Evolutionary conservation across 2,113 vertebrate genomes (phyloP).

Genomic region (Dromiciops gliroides): DNA sequence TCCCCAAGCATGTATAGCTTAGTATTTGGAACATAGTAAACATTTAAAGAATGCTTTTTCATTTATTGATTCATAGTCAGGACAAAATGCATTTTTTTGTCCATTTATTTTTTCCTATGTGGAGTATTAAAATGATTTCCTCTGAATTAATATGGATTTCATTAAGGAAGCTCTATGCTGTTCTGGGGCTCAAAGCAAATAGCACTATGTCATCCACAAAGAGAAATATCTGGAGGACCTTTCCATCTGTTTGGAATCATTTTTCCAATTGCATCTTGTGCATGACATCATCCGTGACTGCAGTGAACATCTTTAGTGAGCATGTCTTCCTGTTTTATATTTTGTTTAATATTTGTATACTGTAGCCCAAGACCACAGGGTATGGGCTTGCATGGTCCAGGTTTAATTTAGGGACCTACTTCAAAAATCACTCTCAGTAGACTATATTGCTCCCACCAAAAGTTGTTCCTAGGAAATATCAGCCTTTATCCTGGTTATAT

Average conservation of each 20-base stretch:
- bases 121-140: neutral
- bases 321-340: neutral
- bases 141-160: neutral
- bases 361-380: neutral
- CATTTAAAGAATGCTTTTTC: neutral
- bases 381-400: neutral
- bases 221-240: neutral
- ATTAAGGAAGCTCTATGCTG: neutral
- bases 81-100: neutral
- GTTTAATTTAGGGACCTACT: neutral
- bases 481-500: neutral
- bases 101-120: neutral
- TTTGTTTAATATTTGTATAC: neutral
- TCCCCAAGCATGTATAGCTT: neutral
- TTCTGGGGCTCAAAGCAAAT: neutral
- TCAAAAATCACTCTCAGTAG: neutral
- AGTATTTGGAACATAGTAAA: neutral
- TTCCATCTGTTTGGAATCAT: neutral
- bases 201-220: neutral
- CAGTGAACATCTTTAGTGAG: neutral
- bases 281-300: neutral
- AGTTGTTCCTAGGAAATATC: neutral
- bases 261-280: neutral
- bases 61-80: neutral
- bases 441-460: neutral